Evolutionary conservation across 2,113 vertebrate species (phyloP).

Genomic region (Seriola rivoliana): DNA sequence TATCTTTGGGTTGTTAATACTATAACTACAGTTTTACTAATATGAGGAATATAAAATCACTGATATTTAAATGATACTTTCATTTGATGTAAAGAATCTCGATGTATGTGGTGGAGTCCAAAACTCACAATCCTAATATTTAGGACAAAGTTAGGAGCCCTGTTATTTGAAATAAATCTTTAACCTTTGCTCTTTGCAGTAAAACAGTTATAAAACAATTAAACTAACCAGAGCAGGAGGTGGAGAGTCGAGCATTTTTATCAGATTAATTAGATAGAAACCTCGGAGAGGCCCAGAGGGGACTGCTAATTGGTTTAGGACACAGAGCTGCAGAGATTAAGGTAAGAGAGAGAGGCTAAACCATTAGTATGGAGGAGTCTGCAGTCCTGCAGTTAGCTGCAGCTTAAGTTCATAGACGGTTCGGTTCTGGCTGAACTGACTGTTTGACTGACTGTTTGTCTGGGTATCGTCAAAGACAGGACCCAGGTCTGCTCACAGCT

Average conservation of each 20-base stretch:
- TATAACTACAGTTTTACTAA: too few relatives aligned
- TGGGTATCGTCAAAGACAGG: constrained; percentile 70
- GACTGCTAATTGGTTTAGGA: constrained; percentile 41
- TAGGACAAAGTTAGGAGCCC: not conserved
- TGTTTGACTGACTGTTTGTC: constrained; percentile 34
- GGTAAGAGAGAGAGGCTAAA: not conserved
- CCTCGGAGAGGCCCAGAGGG: constrained; percentile 12
- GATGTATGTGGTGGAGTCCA: too few relatives aligned
- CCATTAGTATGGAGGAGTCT: not conserved
- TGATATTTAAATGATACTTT: too few relatives aligned
- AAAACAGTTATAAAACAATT: constrained; percentile 1
- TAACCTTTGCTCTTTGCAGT: constrained; percentile 5
- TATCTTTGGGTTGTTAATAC: too few relatives aligned
- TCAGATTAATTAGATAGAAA: constrained; percentile 48
- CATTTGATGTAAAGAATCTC: not conserved
- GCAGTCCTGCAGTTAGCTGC: not conserved
- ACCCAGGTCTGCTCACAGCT: constrained; percentile 71
- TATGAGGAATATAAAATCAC: too few relatives aligned
- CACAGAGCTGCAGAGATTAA: not conserved
- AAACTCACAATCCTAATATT: not conserved
- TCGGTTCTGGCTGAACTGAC: constrained; percentile 12
- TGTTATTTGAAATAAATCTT: not conserved
- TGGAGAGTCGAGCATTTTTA: constrained; percentile 25
- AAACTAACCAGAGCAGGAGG: not conserved
- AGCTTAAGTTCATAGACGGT: constrained; percentile 30